Evolutionary conservation across 2,797 vertebrate genomes (phyloP).

Genomic region (Ptychobarbus kaznakovi): DNA sequence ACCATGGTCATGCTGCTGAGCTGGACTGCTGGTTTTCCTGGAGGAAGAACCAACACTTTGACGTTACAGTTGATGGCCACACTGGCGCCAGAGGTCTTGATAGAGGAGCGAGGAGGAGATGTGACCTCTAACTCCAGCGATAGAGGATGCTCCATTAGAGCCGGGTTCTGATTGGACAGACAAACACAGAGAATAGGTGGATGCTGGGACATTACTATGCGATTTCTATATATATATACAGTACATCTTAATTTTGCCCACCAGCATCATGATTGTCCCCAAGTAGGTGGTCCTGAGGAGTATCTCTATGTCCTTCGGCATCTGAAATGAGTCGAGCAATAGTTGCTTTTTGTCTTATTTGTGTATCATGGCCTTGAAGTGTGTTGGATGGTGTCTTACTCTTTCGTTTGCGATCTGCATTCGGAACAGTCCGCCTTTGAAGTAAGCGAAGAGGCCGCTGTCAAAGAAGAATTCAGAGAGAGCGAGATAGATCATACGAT

Average conservation of each 20-base stretch:
- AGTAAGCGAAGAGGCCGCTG: conserved; percentile 90
- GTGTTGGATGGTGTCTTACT: conserved; percentile 68
- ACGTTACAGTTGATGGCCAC: conserved; percentile 83
- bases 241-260: conserved; percentile 66
- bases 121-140: conserved; percentile 83
- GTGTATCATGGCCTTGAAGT: neutral
- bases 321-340: conserved; percentile 72
- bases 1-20: conserved; percentile 96
- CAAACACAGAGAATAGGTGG: neutral
- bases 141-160: conserved; percentile 83
- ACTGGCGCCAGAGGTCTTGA: conserved; percentile 87
- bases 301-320: conserved; percentile 90
- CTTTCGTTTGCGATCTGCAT: conserved; percentile 83
- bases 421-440: conserved; percentile 81
- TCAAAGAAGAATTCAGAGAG: conserved; percentile 96
- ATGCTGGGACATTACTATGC: neutral
- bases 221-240: neutral
- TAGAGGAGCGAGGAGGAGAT: conserved; percentile 81
- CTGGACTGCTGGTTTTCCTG: conserved; percentile 74
- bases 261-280: conserved; percentile 88
- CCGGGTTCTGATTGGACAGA: conserved; percentile 78
- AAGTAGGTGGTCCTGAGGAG: conserved; percentile 92
- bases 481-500: conserved; percentile 93
- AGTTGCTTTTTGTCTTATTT: neutral
- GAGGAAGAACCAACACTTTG: conserved; percentile 82